These are phyloP conservation scores for Lasioglossum figueresi DNA, from an alignment of 2,888 invertebrate genomes.

Conservation along the genomic window DNA sequence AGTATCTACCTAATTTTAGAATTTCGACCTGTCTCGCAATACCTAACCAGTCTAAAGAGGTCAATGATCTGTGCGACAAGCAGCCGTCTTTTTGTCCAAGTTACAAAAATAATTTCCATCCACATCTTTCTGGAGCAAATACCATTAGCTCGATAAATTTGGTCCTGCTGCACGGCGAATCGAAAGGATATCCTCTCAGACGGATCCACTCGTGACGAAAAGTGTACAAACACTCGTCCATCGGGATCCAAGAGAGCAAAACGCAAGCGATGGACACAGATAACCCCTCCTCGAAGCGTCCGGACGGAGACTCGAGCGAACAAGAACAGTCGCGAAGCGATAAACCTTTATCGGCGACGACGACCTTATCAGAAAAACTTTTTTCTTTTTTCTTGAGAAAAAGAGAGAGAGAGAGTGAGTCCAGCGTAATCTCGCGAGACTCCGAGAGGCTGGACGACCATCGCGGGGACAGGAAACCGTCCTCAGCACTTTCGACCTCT, in stretches of 20 bases:
- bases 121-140: not conserved
- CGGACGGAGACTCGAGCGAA: not conserved
- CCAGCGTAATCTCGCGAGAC: constrained; percentile 13
- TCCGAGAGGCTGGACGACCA: not conserved
- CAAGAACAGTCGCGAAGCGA: constrained; percentile 16
- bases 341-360: constrained; percentile 43
- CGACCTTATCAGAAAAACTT: constrained; percentile 35
- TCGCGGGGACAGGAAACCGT: not conserved
- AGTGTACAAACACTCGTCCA: not conserved
- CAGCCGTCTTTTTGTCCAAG: not conserved
- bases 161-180: not conserved
- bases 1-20: too few relatives aligned
- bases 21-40: not conserved
- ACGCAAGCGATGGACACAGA: constrained; percentile 12
- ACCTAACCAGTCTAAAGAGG: too few relatives aligned
- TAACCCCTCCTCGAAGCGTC: constrained; percentile 5
- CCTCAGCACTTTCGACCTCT: constrained; percentile 50
- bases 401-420: not conserved
- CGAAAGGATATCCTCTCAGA: not conserved
- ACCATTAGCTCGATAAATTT: constrained; percentile 1
- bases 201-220: constrained; percentile 6
- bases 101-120: not conserved
- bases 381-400: not conserved
- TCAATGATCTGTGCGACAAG: not conserved
- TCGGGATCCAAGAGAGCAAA: constrained; percentile 1